Percentiles rank a stretch among this genome's conserved stretches.
These are phyloP conservation scores for Lithophane ornitopus DNA, from an alignment of 2,888 invertebrate genomes.

Conservation along the genomic window DNA sequence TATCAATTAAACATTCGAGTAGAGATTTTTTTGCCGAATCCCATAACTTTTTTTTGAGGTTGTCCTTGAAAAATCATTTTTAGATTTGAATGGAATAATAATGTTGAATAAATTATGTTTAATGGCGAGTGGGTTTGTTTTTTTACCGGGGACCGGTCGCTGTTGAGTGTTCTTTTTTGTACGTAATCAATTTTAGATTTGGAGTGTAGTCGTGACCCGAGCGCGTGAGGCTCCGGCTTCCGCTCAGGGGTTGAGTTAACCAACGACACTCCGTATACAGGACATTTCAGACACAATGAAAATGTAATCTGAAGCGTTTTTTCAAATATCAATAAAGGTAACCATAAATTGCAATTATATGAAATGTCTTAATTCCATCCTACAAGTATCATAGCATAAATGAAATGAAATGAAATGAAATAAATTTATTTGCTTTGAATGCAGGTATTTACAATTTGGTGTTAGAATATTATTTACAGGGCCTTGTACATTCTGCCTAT, in stretches of 20 bases:
- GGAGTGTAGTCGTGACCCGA: constrained; percentile 85
- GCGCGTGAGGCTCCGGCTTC: constrained; percentile 82
- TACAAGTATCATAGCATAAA: too few relatives aligned
- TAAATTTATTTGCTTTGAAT: too few relatives aligned
- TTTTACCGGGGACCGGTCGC: constrained; percentile 74
- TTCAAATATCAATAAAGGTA: constrained; percentile 1
- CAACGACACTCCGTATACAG: constrained; percentile 48
- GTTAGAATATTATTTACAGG: too few relatives aligned
- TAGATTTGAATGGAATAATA: constrained; percentile 79
- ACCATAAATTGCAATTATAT: not conserved
- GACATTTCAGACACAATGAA: constrained; percentile 22
- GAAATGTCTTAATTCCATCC: not conserved
- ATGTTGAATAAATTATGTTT: constrained; percentile 86
- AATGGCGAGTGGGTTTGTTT: constrained; percentile 81
- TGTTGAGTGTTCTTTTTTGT: constrained; percentile 78
- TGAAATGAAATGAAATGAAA: too few relatives aligned
- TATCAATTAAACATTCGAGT: constrained; percentile 71
- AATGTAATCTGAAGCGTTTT: constrained; percentile 23
- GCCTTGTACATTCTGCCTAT: too few relatives aligned
- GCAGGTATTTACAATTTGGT: too few relatives aligned
- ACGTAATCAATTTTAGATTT: constrained; percentile 87
- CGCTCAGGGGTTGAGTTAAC: constrained; percentile 70
- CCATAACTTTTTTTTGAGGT: constrained; percentile 62
- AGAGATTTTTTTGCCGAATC: constrained; percentile 69
- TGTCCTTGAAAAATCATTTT: constrained; percentile 75